phyloP scores from a whole-genome alignment of 2,888 invertebrate species.

The Perizoma affinitatum region DNA sequence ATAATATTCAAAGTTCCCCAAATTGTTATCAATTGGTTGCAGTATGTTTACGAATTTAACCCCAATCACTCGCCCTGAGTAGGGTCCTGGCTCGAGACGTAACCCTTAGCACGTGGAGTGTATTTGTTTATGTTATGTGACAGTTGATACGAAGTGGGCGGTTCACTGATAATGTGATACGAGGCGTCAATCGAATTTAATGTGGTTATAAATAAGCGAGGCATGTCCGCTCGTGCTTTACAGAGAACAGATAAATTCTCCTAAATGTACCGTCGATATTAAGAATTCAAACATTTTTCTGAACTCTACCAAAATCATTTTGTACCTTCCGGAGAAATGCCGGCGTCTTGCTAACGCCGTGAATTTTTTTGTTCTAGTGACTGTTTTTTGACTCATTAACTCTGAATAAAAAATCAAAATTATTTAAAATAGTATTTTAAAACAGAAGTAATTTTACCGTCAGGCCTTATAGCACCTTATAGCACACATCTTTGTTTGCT shows the following conservation, averaged over 20 bases:
- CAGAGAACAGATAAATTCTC: neutral
- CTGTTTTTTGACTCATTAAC: neutral
- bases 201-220: constrained; percentile 18
- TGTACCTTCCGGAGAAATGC: no score
- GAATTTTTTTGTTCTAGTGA: no score
- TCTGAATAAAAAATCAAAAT: constrained; percentile 36
- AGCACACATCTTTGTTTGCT: constrained; percentile 31
- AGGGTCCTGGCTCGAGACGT: constrained; percentile 16
- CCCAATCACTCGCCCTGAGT: constrained; percentile 2
- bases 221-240: constrained; percentile 3
- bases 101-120: constrained; percentile 40
- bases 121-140: constrained; percentile 42
- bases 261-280: no score
- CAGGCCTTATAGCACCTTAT: constrained; percentile 29
- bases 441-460: constrained; percentile 46
- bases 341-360: no score
- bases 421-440: constrained; percentile 50
- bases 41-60: neutral
- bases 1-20: no score
- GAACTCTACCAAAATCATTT: no score
- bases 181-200: constrained; percentile 31
- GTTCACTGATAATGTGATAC: constrained; percentile 25
- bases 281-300: no score
- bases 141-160: constrained; percentile 34
- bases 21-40: no score